Conservation (phyloP, 64 coral and sea anemone genomes). For the Stylophora pistillata region DNA sequence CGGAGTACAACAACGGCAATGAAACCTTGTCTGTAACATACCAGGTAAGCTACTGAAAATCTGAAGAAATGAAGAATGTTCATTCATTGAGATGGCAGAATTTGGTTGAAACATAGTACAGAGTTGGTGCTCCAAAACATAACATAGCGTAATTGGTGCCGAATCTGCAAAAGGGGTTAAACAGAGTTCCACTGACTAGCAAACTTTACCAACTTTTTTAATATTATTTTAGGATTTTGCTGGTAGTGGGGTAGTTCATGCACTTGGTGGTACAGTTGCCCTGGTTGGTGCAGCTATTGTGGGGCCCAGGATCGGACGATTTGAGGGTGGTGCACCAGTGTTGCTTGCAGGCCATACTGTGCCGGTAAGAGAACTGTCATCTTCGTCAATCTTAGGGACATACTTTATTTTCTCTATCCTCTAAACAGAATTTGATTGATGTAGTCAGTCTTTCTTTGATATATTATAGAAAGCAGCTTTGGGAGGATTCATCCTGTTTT, state of each 20-base stretch:
- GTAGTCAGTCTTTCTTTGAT: background rate
- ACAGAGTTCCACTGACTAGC: too few species aligned
- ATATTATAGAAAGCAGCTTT: conserved; percentile 60
- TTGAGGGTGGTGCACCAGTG: conserved; percentile 52
- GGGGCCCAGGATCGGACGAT: conserved; percentile 83
- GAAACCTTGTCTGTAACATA: conserved; percentile 28
- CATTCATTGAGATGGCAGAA: too few species aligned
- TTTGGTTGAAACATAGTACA: too few species aligned
- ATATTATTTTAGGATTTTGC: conserved; percentile 76
- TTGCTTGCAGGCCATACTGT: conserved; percentile 82
- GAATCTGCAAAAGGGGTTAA: too few species aligned
- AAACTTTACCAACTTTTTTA: too few species aligned
- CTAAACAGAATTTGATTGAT: background rate
- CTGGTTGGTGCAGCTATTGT: conserved; percentile 69
- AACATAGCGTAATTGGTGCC: too few species aligned
- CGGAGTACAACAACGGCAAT: conserved; percentile 21
- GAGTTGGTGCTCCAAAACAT: too few species aligned
- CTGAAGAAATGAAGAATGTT: too few species aligned
- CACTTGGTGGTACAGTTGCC: conserved; percentile 77
- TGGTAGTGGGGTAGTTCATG: conserved; percentile 90
- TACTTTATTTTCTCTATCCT: too few species aligned
- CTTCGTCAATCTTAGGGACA: too few species aligned
- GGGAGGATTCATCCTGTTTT: conserved; percentile 91
- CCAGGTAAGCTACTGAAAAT: conserved; percentile 40
- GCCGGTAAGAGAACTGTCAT: conserved; percentile 41